Conservation (phyloP, 2,113 vertebrate genomes). For the Cyanocitta stelleri region DNA sequence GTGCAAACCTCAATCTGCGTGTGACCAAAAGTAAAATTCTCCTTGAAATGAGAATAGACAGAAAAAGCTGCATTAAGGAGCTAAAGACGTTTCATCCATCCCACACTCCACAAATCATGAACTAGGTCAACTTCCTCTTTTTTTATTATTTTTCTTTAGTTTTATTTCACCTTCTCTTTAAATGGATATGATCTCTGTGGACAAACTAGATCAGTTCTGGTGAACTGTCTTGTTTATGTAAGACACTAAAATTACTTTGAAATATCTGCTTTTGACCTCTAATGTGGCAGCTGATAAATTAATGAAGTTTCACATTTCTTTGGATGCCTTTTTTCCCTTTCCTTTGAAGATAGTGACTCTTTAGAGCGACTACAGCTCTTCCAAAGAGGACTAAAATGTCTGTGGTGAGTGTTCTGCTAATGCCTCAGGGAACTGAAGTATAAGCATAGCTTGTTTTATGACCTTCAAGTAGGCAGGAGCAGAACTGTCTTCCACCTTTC, state of each 20-base stretch:
- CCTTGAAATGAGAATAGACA: background rate
- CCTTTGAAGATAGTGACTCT: constrained; percentile 14
- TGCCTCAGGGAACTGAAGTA: background rate
- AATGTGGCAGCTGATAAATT: constrained; percentile 2
- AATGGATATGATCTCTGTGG: background rate
- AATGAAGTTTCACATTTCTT: background rate
- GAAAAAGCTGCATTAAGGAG: background rate
- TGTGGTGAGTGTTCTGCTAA: background rate
- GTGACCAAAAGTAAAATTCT: background rate
- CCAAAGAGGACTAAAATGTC: background rate
- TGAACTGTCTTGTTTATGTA: background rate
- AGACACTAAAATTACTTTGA: background rate
- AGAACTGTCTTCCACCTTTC: background rate
- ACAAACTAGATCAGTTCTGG: background rate
- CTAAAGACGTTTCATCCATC: background rate
- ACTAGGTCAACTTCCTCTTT: background rate
- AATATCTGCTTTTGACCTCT: constrained; percentile 3
- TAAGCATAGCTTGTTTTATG: background rate
- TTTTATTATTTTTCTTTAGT: background rate
- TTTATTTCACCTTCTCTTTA: background rate
- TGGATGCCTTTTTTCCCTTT: background rate
- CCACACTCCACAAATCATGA: background rate
- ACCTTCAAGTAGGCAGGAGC: background rate
- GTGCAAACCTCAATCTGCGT: background rate
- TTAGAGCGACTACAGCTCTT: background rate